A percentile compares a stretch with the other conserved stretches of the same genome.
Conservation (phyloP, 2,888 invertebrate species). For the Cryptocephalus moraei region DNA sequence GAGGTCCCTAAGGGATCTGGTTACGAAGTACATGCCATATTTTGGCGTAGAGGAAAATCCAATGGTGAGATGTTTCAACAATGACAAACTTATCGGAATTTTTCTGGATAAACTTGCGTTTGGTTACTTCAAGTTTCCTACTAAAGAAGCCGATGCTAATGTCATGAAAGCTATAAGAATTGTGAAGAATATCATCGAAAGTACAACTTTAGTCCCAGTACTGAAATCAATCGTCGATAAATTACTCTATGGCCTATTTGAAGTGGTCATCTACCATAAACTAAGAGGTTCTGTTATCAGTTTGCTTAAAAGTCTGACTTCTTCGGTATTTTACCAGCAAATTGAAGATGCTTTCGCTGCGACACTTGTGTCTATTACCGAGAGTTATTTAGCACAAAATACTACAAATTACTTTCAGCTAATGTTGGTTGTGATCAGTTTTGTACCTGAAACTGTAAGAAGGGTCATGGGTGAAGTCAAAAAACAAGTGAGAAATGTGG, state of each 20-base stretch:
- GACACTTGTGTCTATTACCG: conserved; percentile 28
- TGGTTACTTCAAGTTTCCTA: conserved; percentile 27
- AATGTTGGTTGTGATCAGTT: conserved; percentile 27
- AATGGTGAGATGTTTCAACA: conserved; percentile 24
- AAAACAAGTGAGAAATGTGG: conserved; percentile 35
- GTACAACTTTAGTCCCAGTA: conserved; percentile 16
- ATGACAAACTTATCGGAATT: conserved; percentile 19
- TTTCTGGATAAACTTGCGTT: conserved; percentile 28
- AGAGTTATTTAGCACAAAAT: conserved; percentile 39
- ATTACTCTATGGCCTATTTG: conserved; percentile 25
- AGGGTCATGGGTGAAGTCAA: conserved; percentile 29
- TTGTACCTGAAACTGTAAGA: conserved; percentile 30
- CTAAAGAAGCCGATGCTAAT: conserved; percentile 27
- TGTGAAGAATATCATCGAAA: conserved; percentile 23
- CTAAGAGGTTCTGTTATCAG: conserved; percentile 26
- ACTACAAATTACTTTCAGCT: conserved; percentile 36
- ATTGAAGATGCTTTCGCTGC: conserved; percentile 24
- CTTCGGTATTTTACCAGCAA: conserved; percentile 20
- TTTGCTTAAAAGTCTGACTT: conserved; percentile 24
- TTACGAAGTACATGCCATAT: conserved; percentile 33
- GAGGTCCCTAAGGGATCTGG: conserved; percentile 40
- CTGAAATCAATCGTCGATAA: conserved; percentile 21
- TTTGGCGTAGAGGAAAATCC: conserved; percentile 28
- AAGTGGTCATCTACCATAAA: conserved; percentile 30
- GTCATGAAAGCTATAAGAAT: conserved; percentile 28